Conservation (phyloP, 2,113 vertebrate species). For the Myrmecophaga tridactyla region DNA sequence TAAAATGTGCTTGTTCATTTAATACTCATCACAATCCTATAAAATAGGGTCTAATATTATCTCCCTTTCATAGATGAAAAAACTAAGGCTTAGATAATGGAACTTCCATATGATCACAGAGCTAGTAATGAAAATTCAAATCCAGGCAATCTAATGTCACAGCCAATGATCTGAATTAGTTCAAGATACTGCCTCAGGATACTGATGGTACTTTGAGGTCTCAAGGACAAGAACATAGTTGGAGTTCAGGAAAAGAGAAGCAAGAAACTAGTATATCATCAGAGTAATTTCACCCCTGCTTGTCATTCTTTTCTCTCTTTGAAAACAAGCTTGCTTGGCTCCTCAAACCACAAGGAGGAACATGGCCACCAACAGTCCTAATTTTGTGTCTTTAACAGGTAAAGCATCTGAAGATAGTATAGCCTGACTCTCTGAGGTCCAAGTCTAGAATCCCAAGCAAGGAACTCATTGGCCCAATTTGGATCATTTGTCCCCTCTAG, state of each 20-base stretch:
- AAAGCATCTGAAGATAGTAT: background rate
- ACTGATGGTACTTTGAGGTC: background rate
- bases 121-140: background rate
- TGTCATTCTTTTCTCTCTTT: background rate
- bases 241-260: background rate
- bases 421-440: background rate
- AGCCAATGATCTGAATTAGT: background rate
- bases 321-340: background rate
- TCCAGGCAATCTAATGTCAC: background rate
- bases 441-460: background rate
- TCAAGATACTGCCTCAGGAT: background rate
- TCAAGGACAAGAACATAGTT: background rate
- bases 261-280: background rate
- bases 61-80: background rate
- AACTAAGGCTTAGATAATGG: background rate
- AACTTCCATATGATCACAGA: background rate
- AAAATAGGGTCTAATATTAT: background rate
- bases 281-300: background rate
- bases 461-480: background rate
- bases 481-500: background rate
- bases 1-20: background rate
- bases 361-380: background rate
- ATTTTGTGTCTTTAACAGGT: background rate
- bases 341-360: background rate
- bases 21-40: background rate